Percentiles rank a stretch among this genome's conserved stretches.
phyloP scores from a whole-genome alignment of 1,140 invertebrate species.

The Cydia amplana region DNA sequence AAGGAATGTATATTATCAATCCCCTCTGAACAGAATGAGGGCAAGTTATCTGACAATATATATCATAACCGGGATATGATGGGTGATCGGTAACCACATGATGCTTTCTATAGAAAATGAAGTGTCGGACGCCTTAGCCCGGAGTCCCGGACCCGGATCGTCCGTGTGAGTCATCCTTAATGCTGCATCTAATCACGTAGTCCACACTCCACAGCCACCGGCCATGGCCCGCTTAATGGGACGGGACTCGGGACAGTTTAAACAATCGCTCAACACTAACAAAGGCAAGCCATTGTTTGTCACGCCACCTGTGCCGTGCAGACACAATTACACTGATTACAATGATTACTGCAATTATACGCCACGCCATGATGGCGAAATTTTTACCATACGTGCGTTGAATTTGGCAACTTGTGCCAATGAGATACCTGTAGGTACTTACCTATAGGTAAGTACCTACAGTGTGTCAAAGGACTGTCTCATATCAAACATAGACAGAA shows the following conservation, averaged over 20 bases:
- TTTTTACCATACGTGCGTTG: conserved; percentile 12
- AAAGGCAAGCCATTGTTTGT: conserved; percentile 17
- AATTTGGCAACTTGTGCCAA: background rate
- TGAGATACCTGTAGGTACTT: too few species aligned
- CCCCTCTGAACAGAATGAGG: too few species aligned
- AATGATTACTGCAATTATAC: conserved; percentile 23
- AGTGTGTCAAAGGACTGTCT: too few species aligned
- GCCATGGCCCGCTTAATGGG: conserved; percentile 32
- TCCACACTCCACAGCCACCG: background rate
- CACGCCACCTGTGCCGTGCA: conserved; percentile 30
- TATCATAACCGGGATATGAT: too few species aligned
- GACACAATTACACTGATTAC: conserved; percentile 29
- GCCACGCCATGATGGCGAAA: background rate
- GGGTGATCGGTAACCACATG: too few species aligned
- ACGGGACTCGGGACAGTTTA: conserved; percentile 11
- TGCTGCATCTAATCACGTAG: background rate
- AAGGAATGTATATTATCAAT: too few species aligned
- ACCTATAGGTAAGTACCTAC: too few species aligned
- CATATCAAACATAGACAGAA: too few species aligned
- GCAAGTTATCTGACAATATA: too few species aligned
- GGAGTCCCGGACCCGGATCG: too few species aligned
- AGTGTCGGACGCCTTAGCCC: too few species aligned
- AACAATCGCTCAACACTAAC: conserved; percentile 27
- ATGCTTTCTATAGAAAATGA: too few species aligned
- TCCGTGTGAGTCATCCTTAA: background rate